Percentiles rank a stretch among this genome's conserved stretches.
Evolutionary conservation across 37 sponge, comb jelly and placozoan species (phyloP).

Genomic region (Chondrilla cf. caribensis): DNA sequence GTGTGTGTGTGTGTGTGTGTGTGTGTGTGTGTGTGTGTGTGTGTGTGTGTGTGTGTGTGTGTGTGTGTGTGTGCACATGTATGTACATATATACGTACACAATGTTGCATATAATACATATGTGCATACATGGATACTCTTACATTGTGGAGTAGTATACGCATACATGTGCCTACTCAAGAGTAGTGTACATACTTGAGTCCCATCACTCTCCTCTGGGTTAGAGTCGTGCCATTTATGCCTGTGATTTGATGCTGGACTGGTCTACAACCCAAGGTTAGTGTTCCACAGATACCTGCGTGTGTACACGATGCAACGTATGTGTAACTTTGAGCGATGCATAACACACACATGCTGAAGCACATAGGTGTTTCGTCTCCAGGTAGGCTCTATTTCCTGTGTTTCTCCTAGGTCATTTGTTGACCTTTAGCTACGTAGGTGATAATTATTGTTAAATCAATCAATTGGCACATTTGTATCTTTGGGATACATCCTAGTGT

Average conservation of each 20-base stretch:
- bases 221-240: slow-evolving; percentile 85
- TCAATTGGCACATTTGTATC: too few species aligned
- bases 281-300: not conserved
- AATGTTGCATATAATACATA: not conserved
- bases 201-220: too few species aligned
- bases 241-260: slow-evolving; percentile 87
- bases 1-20: too few species aligned
- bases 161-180: not conserved
- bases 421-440: too few species aligned
- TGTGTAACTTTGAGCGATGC: not conserved
- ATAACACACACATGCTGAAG: not conserved
- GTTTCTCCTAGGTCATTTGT: too few species aligned
- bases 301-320: not conserved
- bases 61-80: not conserved
- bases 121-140: not conserved
- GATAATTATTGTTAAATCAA: too few species aligned
- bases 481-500: too few species aligned
- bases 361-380: too few species aligned
- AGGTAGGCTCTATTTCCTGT: too few species aligned
- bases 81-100: not conserved
- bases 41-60: not conserved
- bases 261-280: slow-evolving; percentile 38
- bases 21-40: not conserved
- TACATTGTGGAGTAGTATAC: too few species aligned
- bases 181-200: not conserved